phyloP scores from a whole-genome alignment of 2,888 invertebrate genomes.

The Nesidiocoris tenuis region DNA sequence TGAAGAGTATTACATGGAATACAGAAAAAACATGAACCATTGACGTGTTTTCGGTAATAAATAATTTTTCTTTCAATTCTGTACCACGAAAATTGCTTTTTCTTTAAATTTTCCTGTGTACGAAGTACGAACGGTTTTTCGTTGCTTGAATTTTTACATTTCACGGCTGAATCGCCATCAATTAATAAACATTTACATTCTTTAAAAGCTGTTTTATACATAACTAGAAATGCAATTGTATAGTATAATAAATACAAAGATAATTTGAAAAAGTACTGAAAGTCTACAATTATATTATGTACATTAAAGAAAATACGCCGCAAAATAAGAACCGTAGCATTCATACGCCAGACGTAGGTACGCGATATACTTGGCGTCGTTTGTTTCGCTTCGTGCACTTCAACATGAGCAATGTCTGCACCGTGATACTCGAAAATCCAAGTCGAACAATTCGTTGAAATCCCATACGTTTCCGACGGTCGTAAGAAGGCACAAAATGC shows the following conservation, averaged over 20 bases:
- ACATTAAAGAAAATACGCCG: slow-evolving; percentile 12
- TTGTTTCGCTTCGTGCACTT: too few relatives aligned
- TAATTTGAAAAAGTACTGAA: slow-evolving; percentile 28
- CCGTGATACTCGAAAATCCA: too few relatives aligned
- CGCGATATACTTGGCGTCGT: too few relatives aligned
- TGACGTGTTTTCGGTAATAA: neutral
- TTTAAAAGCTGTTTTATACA: slow-evolving; percentile 35
- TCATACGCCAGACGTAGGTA: neutral
- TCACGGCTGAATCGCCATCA: too few relatives aligned
- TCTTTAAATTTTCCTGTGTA: too few relatives aligned
- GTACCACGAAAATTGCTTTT: too few relatives aligned
- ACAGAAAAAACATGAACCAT: neutral
- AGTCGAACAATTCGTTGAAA: too few relatives aligned
- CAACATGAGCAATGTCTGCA: too few relatives aligned
- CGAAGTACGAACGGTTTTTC: too few relatives aligned
- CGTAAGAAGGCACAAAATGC: too few relatives aligned
- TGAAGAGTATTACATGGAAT: neutral
- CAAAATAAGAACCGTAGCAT: neutral
- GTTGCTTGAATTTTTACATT: too few relatives aligned
- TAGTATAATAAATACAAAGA: slow-evolving; percentile 37
- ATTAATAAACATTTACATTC: slow-evolving; percentile 14
- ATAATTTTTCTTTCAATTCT: neutral
- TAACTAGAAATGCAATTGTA: slow-evolving; percentile 25
- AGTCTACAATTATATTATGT: slow-evolving; percentile 6
- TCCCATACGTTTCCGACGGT: too few relatives aligned